These are phyloP conservation scores for Hetaerina americana DNA, from an alignment of 1,140 invertebrate genomes.

Conservation along the genomic window DNA sequence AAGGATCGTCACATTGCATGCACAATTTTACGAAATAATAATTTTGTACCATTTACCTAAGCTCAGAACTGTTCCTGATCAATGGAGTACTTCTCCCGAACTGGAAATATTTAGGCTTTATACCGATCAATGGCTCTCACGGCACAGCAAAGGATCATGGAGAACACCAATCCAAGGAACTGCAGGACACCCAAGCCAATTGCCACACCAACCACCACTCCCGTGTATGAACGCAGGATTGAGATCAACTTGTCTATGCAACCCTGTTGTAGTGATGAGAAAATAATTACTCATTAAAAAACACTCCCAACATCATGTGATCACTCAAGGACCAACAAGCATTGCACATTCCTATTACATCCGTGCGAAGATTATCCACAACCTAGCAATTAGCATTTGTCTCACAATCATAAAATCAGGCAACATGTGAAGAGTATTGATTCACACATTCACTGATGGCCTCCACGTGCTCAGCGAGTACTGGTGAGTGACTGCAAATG, in stretches of 20 bases:
- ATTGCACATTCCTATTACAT: conserved; percentile 12
- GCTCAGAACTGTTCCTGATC: background rate
- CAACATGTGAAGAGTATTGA: too few species aligned
- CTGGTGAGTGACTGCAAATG: too few species aligned
- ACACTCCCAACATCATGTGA: background rate
- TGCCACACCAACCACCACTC: conserved; percentile 46
- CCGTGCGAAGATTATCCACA: too few species aligned
- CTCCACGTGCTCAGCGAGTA: too few species aligned
- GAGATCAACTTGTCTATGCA: conserved; percentile 56
- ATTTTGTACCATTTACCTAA: too few species aligned
- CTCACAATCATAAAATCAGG: too few species aligned
- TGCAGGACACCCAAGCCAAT: conserved; percentile 52
- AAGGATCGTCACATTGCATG: too few species aligned
- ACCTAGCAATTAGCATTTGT: too few species aligned
- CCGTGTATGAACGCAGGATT: conserved; percentile 42
- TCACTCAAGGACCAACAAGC: background rate
- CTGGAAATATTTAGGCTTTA: conserved; percentile 43
- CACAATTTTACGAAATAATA: too few species aligned
- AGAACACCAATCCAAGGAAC: conserved; percentile 61
- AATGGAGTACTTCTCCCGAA: background rate
- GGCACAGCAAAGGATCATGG: conserved; percentile 63
- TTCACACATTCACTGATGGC: too few species aligned
- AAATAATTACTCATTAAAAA: conserved; percentile 9
- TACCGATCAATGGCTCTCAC: conserved; percentile 50
- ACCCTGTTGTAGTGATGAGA: conserved; percentile 46